These are phyloP conservation scores for Plebejus argus DNA, from an alignment of 2,888 invertebrate genomes.

Conservation along the genomic window DNA sequence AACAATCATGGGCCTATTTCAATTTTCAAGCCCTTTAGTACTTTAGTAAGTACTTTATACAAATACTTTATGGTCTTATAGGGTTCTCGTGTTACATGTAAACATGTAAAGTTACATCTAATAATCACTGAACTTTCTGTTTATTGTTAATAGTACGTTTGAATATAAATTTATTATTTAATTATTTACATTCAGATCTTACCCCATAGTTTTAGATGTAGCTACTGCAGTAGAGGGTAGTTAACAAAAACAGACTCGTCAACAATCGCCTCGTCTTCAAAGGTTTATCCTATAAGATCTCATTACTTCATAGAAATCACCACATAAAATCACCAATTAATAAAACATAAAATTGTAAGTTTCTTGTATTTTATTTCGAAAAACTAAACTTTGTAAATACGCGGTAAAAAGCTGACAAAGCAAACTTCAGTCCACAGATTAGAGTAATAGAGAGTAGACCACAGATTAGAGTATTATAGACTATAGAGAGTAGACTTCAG, in stretches of 20 bases:
- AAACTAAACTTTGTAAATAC: conserved; percentile 23
- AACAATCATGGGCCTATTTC: too few species aligned
- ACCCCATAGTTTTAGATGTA: background rate
- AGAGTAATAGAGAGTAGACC: too few species aligned
- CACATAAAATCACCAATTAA: too few species aligned
- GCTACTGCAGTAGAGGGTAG: background rate
- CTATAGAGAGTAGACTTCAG: too few species aligned
- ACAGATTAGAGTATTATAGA: too few species aligned
- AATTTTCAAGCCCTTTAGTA: too few species aligned
- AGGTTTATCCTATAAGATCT: background rate
- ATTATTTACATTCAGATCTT: background rate
- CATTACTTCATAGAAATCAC: background rate
- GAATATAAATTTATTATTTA: background rate
- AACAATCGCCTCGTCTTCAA: background rate
- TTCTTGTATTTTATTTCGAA: background rate
- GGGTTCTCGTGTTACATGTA: background rate
- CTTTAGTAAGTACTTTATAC: too few species aligned
- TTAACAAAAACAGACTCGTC: background rate
- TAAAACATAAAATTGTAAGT: background rate
- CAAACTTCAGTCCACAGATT: background rate
- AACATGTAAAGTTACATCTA: background rate
- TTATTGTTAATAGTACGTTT: background rate
- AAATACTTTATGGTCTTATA: too few species aligned
- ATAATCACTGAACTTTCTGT: background rate
- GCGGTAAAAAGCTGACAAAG: conserved; percentile 25